Conservation (phyloP, 2,888 invertebrate genomes). For the Caenorhabditis doughertyi region DNA sequence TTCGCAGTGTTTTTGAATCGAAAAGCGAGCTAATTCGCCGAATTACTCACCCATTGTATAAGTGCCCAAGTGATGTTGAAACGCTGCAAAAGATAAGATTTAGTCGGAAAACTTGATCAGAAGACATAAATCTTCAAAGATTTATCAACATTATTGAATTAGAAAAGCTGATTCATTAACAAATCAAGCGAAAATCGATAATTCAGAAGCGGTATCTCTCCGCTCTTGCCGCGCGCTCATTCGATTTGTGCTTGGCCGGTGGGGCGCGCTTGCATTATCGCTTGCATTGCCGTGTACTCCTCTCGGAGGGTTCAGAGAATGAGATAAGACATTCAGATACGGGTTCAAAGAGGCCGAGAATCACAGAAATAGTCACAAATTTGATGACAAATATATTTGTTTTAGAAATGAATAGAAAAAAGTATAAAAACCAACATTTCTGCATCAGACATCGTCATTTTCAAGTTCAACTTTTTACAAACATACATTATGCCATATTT, state of each 20-base stretch:
- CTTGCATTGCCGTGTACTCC: not conserved
- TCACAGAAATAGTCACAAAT: slow-evolving; percentile 11
- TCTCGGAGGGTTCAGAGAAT: slow-evolving; percentile 30
- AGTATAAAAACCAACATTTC: slow-evolving; percentile 5
- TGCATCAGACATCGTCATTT: not conserved
- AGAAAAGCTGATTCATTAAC: not conserved
- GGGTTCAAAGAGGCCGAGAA: not conserved
- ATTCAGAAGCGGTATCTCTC: not conserved
- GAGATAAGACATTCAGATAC: not conserved
- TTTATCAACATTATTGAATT: not conserved
- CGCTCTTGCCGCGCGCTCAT: slow-evolving; percentile 53
- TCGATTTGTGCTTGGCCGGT: slow-evolving; percentile 19
- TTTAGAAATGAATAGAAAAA: not conserved
- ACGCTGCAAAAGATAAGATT: slow-evolving; percentile 13
- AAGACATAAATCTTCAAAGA: too few species aligned
- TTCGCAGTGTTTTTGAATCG: not conserved
- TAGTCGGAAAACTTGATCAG: not conserved
- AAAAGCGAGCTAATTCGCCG: not conserved
- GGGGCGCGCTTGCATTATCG: slow-evolving; percentile 51
- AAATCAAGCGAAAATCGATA: slow-evolving; percentile 31
- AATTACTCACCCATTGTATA: slow-evolving; percentile 27
- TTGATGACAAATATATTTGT: slow-evolving; percentile 37
- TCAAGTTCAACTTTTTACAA: not conserved
- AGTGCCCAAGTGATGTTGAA: slow-evolving; percentile 32
- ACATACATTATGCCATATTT: not conserved